Evolutionary conservation across 2,113 vertebrate genomes (phyloP), one percentile per base, ranked within the genome.

Genomic region (Cnemophilus loriae): DNA sequence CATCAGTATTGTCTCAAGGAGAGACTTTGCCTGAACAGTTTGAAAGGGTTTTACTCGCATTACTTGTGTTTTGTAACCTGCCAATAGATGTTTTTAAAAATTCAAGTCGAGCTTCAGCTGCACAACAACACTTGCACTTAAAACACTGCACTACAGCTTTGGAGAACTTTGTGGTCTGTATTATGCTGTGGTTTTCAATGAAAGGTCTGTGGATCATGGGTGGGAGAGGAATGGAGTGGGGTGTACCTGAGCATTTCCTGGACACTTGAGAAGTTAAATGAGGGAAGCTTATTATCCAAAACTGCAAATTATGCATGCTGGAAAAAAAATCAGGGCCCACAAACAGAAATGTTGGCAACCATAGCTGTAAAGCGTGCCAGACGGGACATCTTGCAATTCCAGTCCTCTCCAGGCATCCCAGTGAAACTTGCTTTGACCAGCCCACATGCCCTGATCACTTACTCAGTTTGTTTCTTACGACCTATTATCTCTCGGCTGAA

Each of bases 401-500:
- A 9, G 60, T 63, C 87, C 69, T 81, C 84, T 61, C 42, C 73
- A 87, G 56, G 56, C 71, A 88, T 59, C 42, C 52, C 61, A 83
- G 70, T 6, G 8, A 92, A 94, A 90, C 85, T 46, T 57, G 70
- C 92, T 95, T 70, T 77, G 86, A 57, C 39, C 67, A 59, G 60
- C 76, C 89, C 20, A 1, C 2, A 0, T 67, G 52, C 55, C 71
- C 55, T 70, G 27, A 87, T 74, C 42, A 10, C 71, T 88, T 77
- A 79, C 10, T 87, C 61, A 13, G 20, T 71, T 82, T 65, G 26
- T 67, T 95, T 81, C 68, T 84, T 77, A 39, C 30, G 71, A 77
- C 60, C 68, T 78, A 18, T 96, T 90, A 93, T 83, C 83, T 94
- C 64, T 74, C 86, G 88, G 71, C 75, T 88, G 67, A 93, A 16